Evolutionary conservation across 2,113 vertebrate genomes (phyloP).

Genomic region (Entelurus aequoreus): DNA sequence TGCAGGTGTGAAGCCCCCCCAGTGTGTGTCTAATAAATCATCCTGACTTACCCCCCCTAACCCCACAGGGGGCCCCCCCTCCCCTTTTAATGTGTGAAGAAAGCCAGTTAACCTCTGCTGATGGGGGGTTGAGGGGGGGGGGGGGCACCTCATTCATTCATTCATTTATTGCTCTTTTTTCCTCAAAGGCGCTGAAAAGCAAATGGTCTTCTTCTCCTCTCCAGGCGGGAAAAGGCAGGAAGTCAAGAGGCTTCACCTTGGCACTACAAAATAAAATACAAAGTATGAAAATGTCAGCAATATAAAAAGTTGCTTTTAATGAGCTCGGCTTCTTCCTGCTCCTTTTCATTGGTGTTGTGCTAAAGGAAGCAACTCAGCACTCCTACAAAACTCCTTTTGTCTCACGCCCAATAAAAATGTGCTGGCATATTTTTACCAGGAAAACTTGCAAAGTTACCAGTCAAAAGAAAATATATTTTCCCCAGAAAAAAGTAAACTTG

Average conservation of each 20-base stretch:
- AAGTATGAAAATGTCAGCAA: too few relatives aligned
- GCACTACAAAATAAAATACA: not conserved
- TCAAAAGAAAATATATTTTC: too few relatives aligned
- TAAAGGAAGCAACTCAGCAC: too few relatives aligned
- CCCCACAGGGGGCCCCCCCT: constrained; percentile 61
- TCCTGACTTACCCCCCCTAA: constrained; percentile 65
- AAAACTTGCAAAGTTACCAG: too few relatives aligned
- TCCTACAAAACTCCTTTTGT: not conserved
- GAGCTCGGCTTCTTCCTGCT: too few relatives aligned
- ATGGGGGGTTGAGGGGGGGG: constrained; percentile 53
- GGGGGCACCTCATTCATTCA: constrained; percentile 52
- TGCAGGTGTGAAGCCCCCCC: constrained; percentile 5
- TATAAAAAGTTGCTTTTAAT: too few relatives aligned
- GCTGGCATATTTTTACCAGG: too few relatives aligned
- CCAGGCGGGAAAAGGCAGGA: constrained; percentile 51
- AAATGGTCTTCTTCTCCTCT: constrained; percentile 45
- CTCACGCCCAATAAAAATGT: too few relatives aligned
- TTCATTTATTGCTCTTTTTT: constrained; percentile 74
- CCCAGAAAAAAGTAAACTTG: too few relatives aligned
- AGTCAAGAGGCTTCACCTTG: constrained; percentile 64
- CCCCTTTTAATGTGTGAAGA: constrained; percentile 71
- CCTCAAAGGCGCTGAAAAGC: constrained; percentile 48
- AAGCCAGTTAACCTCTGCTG: constrained; percentile 74
- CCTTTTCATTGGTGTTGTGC: too few relatives aligned
- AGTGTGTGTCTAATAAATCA: constrained; percentile 70